Evolutionary conservation across 1,140 invertebrate species (phyloP).

Genomic region (Aphelenchoides fujianensis): DNA sequence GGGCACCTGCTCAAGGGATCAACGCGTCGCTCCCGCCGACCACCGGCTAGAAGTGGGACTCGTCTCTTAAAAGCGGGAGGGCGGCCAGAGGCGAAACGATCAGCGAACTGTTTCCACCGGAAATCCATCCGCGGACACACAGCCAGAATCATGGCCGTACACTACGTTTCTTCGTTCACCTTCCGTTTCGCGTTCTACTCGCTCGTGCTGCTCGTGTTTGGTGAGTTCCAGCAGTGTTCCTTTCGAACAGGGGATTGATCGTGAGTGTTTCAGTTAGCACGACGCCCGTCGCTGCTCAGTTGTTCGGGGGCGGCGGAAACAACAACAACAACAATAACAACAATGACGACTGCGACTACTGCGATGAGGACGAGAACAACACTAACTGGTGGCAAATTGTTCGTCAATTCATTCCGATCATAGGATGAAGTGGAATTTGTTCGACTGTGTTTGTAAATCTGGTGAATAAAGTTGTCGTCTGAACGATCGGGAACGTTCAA

Average conservation of each 20-base stretch:
- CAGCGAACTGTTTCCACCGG: neutral
- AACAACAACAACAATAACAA: slow-evolving; percentile 14
- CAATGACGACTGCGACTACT: neutral
- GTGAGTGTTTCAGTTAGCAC: neutral
- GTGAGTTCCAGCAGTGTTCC: too few species aligned
- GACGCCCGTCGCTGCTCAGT: neutral
- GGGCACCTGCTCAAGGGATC: neutral
- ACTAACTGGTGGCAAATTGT: slow-evolving; percentile 1
- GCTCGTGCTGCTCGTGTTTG: too few species aligned
- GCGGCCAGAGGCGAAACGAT: neutral
- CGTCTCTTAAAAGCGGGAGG: neutral
- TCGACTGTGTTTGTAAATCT: neutral
- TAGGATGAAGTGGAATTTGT: neutral
- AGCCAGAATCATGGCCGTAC: neutral
- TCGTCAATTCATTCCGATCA: neutral
- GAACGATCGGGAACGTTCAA: neutral
- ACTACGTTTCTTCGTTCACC: neutral
- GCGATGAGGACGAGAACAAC: neutral
- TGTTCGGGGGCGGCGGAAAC: neutral
- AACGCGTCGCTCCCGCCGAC: neutral
- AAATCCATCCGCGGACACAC: neutral
- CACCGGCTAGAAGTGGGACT: neutral
- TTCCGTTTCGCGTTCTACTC: too few species aligned
- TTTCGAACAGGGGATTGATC: neutral
- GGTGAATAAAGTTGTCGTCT: neutral